Evolutionary conservation across 2,888 invertebrate species (phyloP), one percentile per base, ranked within the genome.

Genomic region (Tricholauxania praeusta): DNA sequence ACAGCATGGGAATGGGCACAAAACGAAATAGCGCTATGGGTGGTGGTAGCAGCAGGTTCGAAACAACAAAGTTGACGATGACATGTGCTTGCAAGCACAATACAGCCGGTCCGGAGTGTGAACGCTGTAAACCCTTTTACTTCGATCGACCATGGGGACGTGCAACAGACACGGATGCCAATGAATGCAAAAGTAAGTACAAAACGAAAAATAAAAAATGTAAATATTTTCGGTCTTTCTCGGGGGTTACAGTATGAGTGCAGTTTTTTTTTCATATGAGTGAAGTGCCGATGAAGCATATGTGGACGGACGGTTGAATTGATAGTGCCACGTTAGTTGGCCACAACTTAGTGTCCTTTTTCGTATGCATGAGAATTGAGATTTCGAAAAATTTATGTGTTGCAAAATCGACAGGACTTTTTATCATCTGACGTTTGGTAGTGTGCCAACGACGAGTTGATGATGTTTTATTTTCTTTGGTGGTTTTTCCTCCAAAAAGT

Each of bases 61-160:
- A 78, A 55, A 78, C 71, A 59, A 78, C 81, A 71, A 84, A 84
- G 74, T 77, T 84, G 79, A 92, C 85, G 92, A 91, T 96, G 88
- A 92, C 92, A 72, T 99, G 99, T 89, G 98, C 99, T 85, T 99
- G 99, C 89, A 94, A 94, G 88, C 99, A 99, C 89, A 99, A 99
- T 89, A 99, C 99, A 70, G 98, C 97, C 49, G 99, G 99, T 69
- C 90, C 95, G 76, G 99, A 99, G 89, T 99, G 99, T 91, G 99
- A 99, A 90, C 90, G 96, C 79, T 99, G 99, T 91, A 98, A 97
- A 89, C 96, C 96, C 74, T 99, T 99, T 91, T 97, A 98, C 90
- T 98, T 97, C 89, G 99, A 99, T 89, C 90, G 98, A 80, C 99
- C 99, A 75, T 99, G 99, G 99, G 97, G 96, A 80, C 91, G 99